Conservation (phyloP, 2,113 vertebrate genomes). For the Prunella himalayana region DNA sequence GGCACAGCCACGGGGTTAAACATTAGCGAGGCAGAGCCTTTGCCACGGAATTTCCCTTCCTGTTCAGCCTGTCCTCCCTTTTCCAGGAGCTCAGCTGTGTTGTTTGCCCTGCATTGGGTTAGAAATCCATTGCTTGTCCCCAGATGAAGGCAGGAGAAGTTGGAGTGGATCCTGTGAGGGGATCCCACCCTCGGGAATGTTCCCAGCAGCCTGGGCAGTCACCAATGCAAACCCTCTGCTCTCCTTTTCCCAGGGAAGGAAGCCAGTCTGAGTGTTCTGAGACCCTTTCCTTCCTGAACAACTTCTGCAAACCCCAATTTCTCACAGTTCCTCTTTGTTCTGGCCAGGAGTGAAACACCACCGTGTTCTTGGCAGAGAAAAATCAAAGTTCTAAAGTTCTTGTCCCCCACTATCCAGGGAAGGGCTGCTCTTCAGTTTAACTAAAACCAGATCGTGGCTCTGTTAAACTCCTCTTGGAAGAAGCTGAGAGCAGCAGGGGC, state of each 20-base stretch:
- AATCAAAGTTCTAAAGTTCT: neutral
- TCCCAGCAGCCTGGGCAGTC: neutral
- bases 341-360: neutral
- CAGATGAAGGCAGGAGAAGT: neutral
- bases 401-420: neutral
- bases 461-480: neutral
- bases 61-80: neutral
- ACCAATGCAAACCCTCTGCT: neutral
- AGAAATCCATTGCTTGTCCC: neutral
- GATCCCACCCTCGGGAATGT: neutral
- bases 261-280: neutral
- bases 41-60: fast-evolving
- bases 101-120: neutral
- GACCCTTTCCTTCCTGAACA: constrained; percentile 30
- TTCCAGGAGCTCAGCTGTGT: neutral
- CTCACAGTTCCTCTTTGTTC: neutral
- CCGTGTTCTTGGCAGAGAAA: neutral
- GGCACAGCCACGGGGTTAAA: neutral
- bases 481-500: neutral
- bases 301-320: neutral
- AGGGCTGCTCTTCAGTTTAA: neutral
- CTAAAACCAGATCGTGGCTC: neutral
- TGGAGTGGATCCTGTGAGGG: neutral
- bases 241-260: neutral
- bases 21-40: neutral